Evolutionary conservation across 2,888 invertebrate species (phyloP).

Genomic region (Agrochola lota): DNA sequence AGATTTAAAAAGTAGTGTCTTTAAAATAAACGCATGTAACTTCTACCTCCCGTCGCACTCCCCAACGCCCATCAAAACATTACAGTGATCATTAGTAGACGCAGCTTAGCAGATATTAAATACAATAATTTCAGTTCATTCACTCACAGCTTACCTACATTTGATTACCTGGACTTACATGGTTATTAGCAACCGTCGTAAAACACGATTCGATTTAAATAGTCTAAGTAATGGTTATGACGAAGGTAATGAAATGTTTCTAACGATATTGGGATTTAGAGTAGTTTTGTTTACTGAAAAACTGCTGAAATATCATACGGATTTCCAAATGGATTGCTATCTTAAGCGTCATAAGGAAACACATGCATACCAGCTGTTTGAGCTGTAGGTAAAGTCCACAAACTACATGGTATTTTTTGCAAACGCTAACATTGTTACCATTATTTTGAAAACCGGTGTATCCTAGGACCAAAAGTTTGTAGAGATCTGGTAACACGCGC

Average conservation of each 20-base stretch:
- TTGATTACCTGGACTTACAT: constrained; percentile 72
- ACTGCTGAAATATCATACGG: background rate
- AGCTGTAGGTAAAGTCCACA: background rate
- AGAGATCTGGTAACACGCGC: background rate
- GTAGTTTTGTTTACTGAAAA: constrained; percentile 2
- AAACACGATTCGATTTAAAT: constrained; percentile 51
- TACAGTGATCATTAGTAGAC: constrained; percentile 69
- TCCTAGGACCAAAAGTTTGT: background rate
- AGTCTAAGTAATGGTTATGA: constrained; percentile 33
- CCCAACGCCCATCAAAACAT: constrained; percentile 55
- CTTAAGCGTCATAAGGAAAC: background rate
- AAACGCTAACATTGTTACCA: background rate
- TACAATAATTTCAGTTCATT: constrained; percentile 66
- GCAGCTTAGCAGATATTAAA: constrained; percentile 70
- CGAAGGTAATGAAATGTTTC: constrained; percentile 22
- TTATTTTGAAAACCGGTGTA: background rate
- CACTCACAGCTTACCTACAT: constrained; percentile 45
- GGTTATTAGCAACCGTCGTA: constrained; percentile 63
- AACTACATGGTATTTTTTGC: background rate
- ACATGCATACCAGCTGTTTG: background rate
- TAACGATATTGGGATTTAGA: constrained; percentile 17
- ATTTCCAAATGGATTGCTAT: background rate
- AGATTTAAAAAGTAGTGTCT: background rate
- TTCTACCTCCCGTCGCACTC: constrained; percentile 17
- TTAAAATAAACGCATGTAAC: constrained; percentile 29